A percentile compares a stretch with the other conserved stretches of the same genome.
Conservation (phyloP, 2,888 invertebrate species). For the Fragum sueziense region DNA sequence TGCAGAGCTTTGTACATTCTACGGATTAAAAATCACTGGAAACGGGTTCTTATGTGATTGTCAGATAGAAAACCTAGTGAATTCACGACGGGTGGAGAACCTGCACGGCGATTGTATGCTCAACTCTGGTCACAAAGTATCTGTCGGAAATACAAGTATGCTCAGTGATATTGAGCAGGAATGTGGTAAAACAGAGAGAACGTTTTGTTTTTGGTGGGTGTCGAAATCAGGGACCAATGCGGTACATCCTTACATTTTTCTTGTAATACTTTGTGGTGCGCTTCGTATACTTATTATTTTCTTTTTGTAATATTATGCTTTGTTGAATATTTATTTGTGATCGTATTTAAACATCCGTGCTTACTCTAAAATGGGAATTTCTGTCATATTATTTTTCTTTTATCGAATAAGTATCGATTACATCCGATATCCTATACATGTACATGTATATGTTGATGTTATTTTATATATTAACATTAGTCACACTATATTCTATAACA, state of each 20-base stretch:
- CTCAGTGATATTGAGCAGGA: constrained; percentile 13
- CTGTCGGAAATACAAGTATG: constrained; percentile 35
- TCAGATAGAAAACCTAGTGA: constrained; percentile 49
- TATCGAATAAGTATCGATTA: too few species aligned
- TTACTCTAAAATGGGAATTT: too few species aligned
- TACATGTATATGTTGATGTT: too few species aligned
- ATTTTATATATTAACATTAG: too few species aligned
- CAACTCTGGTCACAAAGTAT: constrained; percentile 23
- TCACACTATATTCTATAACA: too few species aligned
- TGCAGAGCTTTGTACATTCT: constrained; percentile 49
- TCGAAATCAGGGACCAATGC: constrained; percentile 17
- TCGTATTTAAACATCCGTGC: too few species aligned
- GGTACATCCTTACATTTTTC: background rate
- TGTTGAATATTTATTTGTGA: too few species aligned
- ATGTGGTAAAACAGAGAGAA: constrained; percentile 42
- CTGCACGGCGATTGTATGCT: constrained; percentile 43
- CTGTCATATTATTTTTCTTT: too few species aligned
- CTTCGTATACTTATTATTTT: too few species aligned
- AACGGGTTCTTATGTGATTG: constrained; percentile 60
- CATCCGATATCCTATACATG: too few species aligned
- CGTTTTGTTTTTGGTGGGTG: constrained; percentile 58
- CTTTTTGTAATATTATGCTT: too few species aligned
- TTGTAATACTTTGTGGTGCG: background rate
- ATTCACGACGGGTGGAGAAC: constrained; percentile 40
- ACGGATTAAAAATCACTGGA: constrained; percentile 48